Conservation (phyloP, 2,113 vertebrate species). For the Castor canadensis region DNA sequence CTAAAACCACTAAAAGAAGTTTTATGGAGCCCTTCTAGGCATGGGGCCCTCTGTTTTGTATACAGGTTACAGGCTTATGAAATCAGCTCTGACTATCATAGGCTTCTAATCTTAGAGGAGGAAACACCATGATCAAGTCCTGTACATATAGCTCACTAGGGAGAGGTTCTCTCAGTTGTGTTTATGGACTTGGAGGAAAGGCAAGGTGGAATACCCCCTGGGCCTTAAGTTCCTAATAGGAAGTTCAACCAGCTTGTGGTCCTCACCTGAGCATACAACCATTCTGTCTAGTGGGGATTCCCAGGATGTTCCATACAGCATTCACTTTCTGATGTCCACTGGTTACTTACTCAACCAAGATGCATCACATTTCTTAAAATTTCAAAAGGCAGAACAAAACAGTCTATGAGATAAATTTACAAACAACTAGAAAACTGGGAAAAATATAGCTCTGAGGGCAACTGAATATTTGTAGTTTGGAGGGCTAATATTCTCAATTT, state of each 20-base stretch:
- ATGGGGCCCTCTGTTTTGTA: not conserved
- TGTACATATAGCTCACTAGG: not conserved
- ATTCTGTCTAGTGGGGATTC: not conserved
- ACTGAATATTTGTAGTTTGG: not conserved
- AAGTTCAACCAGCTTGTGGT: not conserved
- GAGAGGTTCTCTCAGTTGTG: not conserved
- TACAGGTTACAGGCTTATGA: no score
- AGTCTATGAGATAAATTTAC: not conserved
- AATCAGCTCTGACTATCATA: not conserved
- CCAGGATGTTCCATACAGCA: not conserved
- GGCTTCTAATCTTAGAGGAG: not conserved
- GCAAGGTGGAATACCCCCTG: not conserved
- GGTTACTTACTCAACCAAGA: not conserved
- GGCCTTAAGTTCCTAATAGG: not conserved
- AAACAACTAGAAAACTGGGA: not conserved
- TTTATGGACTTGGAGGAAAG: not conserved
- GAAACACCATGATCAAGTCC: not conserved
- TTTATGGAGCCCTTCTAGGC: not conserved
- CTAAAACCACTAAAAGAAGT: not conserved
- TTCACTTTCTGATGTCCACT: not conserved
- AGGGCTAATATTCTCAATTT: not conserved
- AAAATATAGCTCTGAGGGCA: not conserved
- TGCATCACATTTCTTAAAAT: not conserved
- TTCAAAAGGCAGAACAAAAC: not conserved
- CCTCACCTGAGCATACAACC: not conserved